Evolutionary conservation across 2,888 invertebrate species (phyloP).

Genomic region (Monopis laevigella): DNA sequence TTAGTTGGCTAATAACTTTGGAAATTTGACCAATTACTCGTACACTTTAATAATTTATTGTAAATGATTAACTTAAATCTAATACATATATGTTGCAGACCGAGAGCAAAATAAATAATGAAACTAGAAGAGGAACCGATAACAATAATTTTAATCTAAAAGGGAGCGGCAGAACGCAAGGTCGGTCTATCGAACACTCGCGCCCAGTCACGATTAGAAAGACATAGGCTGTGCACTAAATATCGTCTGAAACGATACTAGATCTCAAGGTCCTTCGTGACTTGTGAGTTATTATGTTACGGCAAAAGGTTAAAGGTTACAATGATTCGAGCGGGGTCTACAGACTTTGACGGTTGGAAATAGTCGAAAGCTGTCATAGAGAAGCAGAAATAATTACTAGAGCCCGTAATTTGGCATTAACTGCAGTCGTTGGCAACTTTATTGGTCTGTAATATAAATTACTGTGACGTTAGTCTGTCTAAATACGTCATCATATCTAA

Average conservation of each 20-base stretch:
- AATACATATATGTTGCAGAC: too few relatives aligned
- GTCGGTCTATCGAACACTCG: conserved; percentile 34
- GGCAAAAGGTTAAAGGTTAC: conserved; percentile 46
- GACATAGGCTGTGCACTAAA: conserved; percentile 25
- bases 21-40: too few relatives aligned
- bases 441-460: conserved; percentile 8
- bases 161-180: conserved; percentile 40
- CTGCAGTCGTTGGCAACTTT: conserved; percentile 3
- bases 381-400: conserved; percentile 1
- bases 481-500: background rate
- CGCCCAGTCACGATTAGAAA: conserved; percentile 43
- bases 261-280: conserved; percentile 54
- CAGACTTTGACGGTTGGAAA: background rate
- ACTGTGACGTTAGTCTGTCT: conserved; percentile 1
- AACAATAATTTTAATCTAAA: conserved; percentile 6
- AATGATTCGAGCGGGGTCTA: background rate
- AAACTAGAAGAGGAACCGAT: conserved; percentile 7
- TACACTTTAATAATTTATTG: too few relatives aligned
- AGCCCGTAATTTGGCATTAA: conserved; percentile 9
- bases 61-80: too few relatives aligned
- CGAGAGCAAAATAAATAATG: conserved; percentile 4
- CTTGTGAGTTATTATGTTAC: conserved; percentile 25
- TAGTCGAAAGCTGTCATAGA: background rate
- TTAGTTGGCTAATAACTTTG: too few relatives aligned
- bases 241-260: conserved; percentile 19